Evolutionary conservation across 2,797 vertebrate species (phyloP).

Genomic region (Cossypha heuglini): DNA sequence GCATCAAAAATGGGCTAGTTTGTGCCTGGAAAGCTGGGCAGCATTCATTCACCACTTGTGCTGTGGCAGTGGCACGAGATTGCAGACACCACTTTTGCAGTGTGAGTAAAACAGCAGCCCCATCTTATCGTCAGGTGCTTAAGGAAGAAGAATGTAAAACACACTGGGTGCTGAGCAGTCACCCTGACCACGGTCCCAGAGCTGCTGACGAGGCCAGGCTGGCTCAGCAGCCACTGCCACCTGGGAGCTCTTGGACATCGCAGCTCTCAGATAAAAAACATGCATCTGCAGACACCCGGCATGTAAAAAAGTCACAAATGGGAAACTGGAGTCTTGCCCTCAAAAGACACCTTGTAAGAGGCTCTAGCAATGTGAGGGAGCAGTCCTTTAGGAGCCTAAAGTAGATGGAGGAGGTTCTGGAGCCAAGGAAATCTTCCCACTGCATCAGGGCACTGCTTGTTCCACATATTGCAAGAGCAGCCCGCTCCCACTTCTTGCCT

Average conservation of each 20-base stretch:
- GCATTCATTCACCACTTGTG: rapidly evolving
- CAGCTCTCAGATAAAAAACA: neutral
- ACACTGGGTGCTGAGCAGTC: neutral
- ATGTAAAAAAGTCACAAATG: neutral
- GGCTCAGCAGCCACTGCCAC: neutral
- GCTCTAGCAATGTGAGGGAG: neutral
- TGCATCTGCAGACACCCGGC: neutral
- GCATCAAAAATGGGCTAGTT: rapidly evolving
- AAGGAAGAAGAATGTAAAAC: neutral
- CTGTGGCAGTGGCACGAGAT: rapidly evolving
- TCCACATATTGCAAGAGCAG: neutral
- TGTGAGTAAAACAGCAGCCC: neutral
- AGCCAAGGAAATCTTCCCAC: neutral
- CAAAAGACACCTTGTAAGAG: neutral
- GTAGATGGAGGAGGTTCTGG: neutral
- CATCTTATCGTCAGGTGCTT: neutral
- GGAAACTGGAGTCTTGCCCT: neutral
- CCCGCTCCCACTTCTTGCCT: neutral
- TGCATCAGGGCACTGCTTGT: neutral
- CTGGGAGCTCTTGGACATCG: neutral
- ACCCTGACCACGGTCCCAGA: rapidly evolving
- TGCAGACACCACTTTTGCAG: neutral
- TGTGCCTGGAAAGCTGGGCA: neutral
- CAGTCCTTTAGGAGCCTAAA: neutral
- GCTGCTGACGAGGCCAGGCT: neutral